Percentiles rank a stretch among this genome's conserved stretches.
These are phyloP conservation scores for Synanthedon formicaeformis DNA, from an alignment of 2,888 invertebrate species.

Conservation along the genomic window DNA sequence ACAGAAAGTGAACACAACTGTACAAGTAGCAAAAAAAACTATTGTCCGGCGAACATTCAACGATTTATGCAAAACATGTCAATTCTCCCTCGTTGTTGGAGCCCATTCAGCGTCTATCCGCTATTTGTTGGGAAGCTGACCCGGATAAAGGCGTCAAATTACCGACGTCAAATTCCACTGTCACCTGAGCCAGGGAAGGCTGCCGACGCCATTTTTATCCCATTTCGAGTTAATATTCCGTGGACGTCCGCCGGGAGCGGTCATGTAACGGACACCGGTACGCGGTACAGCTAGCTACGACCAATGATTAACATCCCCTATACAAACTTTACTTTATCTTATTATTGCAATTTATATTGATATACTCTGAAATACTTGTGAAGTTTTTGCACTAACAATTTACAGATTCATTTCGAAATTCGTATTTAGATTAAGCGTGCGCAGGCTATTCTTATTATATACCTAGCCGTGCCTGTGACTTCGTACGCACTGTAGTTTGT, in stretches of 20 bases:
- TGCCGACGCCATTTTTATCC: constrained; percentile 55
- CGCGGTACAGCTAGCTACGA: constrained; percentile 33
- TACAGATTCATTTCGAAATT: too few relatives aligned
- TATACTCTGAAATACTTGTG: too few relatives aligned
- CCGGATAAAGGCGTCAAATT: constrained; percentile 62
- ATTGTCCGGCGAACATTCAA: constrained; percentile 1
- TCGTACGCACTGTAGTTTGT: too few relatives aligned
- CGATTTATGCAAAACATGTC: constrained; percentile 38
- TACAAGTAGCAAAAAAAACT: background rate
- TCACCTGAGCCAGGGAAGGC: constrained; percentile 49
- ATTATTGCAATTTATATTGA: too few relatives aligned
- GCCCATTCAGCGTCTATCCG: constrained; percentile 30
- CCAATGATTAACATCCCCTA: constrained; percentile 22
- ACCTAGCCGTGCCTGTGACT: too few relatives aligned
- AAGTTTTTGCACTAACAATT: too few relatives aligned
- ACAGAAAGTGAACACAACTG: too few relatives aligned
- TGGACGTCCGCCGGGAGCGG: constrained; percentile 45
- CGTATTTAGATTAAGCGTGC: too few relatives aligned
- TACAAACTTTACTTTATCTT: background rate
- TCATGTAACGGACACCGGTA: constrained; percentile 47
- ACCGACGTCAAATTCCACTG: constrained; percentile 55
- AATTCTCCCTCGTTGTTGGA: constrained; percentile 13
- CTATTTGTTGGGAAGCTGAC: constrained; percentile 47
- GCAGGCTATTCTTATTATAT: too few relatives aligned
- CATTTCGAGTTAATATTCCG: constrained; percentile 60